Evolutionary conservation across 2,888 invertebrate genomes (phyloP), one percentile per base, ranked within the genome.

Genomic region (Eueremaeus valkanovi): DNA sequence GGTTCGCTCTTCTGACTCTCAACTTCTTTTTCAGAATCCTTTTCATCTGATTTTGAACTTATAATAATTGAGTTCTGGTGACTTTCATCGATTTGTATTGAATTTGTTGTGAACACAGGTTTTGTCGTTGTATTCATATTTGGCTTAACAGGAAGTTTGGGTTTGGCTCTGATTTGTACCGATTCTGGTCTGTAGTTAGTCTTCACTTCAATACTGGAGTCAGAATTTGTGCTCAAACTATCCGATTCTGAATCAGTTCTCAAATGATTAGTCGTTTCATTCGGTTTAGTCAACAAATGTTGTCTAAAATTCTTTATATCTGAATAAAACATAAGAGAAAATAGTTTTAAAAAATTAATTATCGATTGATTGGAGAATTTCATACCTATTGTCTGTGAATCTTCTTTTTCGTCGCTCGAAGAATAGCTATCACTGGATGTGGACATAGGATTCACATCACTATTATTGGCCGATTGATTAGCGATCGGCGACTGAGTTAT

Each of bases 401-500:
- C 63, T 5, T 63, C 63, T 63, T 63, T 63, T 63, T 63, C 63
- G 21, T 63, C 63, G 58, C 58, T 29, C 5, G 58, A 58, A 33
- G 63, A 63, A 63, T 31, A 63, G 21, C 63, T 63, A 63, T 63
- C 63, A 63, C 63, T 63, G 16, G 63, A 63, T 29, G 63, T 63
- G 13, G 63, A 63, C 63, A 63, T 63, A 3, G 63, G 63, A 63
- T 16, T 27, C 33, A 63, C 21, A 29, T 63, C 63, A 63, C 63
- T 33, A 21, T 31, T 63, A 8, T n/a, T 9, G n/a, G n/a, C n/a
- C n/a, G n/a, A n/a, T n/a, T n/a, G n/a, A n/a, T n/a, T n/a, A 16
- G 63, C 31, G 36, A 33, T 18, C n/a, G 36, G 36, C 2, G 63
- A 33, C 31, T 11, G n/a, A 6, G 33, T 16, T 31, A 27, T 58